Percentiles rank a stretch among this genome's conserved stretches.
Evolutionary conservation across 2,888 invertebrate species (phyloP).

Genomic region (Cephalotes varians): DNA sequence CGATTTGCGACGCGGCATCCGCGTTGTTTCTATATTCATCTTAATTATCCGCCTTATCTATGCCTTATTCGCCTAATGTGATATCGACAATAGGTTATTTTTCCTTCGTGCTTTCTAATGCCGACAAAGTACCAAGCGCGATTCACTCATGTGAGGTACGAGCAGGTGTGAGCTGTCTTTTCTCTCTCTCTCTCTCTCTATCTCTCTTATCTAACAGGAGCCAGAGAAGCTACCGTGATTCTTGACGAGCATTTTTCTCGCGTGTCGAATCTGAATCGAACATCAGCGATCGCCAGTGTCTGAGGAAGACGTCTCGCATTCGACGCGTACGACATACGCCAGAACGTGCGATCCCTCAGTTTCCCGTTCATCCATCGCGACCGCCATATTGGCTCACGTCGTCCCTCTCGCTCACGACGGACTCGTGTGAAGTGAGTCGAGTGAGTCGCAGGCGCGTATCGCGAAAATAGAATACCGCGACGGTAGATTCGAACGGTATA

Average conservation of each 20-base stretch:
- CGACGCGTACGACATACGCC: background rate
- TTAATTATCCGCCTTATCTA: conserved; percentile 22
- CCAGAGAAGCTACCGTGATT: background rate
- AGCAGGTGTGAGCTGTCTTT: too few relatives aligned
- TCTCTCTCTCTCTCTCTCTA: background rate
- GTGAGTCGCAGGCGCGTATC: background rate
- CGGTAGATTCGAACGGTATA: background rate
- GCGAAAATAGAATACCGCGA: background rate
- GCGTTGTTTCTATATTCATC: background rate
- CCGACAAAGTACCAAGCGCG: too few relatives aligned
- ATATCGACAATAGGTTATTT: background rate
- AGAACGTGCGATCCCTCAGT: too few relatives aligned
- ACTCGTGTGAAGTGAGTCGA: too few relatives aligned
- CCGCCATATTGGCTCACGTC: background rate
- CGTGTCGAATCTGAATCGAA: background rate
- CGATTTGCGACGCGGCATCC: background rate
- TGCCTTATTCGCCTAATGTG: background rate
- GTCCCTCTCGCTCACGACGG: background rate
- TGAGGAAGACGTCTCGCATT: too few relatives aligned
- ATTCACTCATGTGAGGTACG: background rate
- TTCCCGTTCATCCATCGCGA: background rate
- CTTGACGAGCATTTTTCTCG: background rate
- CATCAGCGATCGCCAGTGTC: background rate
- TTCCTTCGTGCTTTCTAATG: too few relatives aligned
- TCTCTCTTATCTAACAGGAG: background rate